Evolutionary conservation across 2,113 vertebrate genomes (phyloP), one percentile per base, ranked within the genome.

Genomic region (Bubalus kerabau): DNA sequence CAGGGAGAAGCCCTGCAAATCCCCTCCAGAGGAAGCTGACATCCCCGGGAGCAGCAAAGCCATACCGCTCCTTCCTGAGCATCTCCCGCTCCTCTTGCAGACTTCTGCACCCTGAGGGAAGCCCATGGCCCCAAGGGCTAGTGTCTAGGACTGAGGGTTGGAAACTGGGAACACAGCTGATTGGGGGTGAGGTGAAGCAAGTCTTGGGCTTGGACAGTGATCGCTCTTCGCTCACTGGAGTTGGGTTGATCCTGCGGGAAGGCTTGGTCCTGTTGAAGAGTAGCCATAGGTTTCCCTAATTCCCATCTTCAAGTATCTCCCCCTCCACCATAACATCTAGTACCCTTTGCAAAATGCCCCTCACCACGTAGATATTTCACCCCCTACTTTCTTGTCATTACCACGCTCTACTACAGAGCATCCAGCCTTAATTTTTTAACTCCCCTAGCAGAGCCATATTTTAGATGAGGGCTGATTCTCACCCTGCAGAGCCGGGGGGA

Each of bases 231-330:
- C 99, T 99, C 95, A 99, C 99, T 43, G 99, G 99, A 24, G 99
- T 99, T 24, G 99, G 99, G 98, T 99, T 99, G 98, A 99, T 99
- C 97, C 99, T 98, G 90, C 99, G 99, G 0, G 99, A 99, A 28
- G 99, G 99, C 92, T 99, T 99, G 71, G 99, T 99, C 98, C 98
- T 98, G 98, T 99, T 99, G 98, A 87, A 98, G 98, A 98, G 93
- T 56, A 88, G 90, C 52, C 98, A 97, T 52, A 93, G 96, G 82
- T 54, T 89, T 83, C 54, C 48, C 84, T 94, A 78, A 86, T 80
- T 60, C n/a, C 57, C 80, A 64, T 64, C 62, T 95, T 78, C 82
- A 50, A 93, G 32, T 28, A 71, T 43, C 52, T 32, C 54, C 85
- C 81, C 59, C 50, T 67, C 64, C 54, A 74, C 32, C 50, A 16